These are phyloP conservation scores for Tenthredo distinguenda DNA, from an alignment of 2,888 invertebrate genomes.

Conservation along the genomic window DNA sequence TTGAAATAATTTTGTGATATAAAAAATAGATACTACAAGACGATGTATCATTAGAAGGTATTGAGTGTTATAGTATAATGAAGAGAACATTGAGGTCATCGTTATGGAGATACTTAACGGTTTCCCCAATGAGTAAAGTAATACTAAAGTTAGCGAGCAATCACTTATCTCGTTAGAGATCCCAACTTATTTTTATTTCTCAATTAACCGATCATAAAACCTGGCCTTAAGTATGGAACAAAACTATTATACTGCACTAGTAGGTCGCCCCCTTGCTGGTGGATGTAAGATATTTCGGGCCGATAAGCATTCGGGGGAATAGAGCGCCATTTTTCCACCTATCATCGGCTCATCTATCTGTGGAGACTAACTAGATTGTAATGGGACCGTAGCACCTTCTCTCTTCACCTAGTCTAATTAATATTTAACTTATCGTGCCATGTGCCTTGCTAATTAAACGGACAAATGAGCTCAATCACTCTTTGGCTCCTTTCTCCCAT, in stretches of 20 bases:
- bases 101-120: slow-evolving; percentile 2
- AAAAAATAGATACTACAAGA: neutral
- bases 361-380: slow-evolving; percentile 31
- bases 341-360: slow-evolving; percentile 48
- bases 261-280: neutral
- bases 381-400: slow-evolving; percentile 35
- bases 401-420: slow-evolving; percentile 47
- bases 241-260: slow-evolving; percentile 24
- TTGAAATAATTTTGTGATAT: neutral
- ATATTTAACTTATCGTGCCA: slow-evolving; percentile 43
- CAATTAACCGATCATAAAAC: neutral
- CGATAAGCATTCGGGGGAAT: slow-evolving; percentile 31
- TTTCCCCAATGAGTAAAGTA: neutral
- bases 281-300: slow-evolving; percentile 29
- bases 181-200: slow-evolving; percentile 26
- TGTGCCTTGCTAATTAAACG: slow-evolving; percentile 38
- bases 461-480: slow-evolving; percentile 41
- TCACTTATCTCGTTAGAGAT: slow-evolving; percentile 17
- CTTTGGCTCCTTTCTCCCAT: slow-evolving; percentile 35
- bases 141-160: slow-evolving; percentile 1
- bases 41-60: neutral
- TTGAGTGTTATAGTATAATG: neutral
- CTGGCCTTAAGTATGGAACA: slow-evolving; percentile 22
- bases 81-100: neutral
- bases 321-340: slow-evolving; percentile 44